Conservation (phyloP, 2,113 vertebrate genomes). For the Acanthisitta chloris region DNA sequence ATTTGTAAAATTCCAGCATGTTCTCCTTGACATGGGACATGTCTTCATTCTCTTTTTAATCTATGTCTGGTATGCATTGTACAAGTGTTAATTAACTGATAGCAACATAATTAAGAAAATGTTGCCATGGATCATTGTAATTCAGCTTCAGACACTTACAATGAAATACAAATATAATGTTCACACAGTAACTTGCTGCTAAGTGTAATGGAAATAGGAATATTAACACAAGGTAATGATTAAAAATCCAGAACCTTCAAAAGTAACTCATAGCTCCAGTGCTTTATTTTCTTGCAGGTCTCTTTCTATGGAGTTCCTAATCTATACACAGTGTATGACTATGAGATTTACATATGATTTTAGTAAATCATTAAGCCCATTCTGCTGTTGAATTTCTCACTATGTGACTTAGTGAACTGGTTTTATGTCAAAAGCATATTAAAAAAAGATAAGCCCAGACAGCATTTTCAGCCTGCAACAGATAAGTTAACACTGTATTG, state of each 20-base stretch:
- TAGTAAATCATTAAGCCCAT: constrained; percentile 11
- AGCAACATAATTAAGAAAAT: not conserved
- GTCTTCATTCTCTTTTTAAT: not conserved
- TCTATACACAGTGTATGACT: not conserved
- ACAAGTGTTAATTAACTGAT: constrained; percentile 9
- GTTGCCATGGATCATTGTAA: not conserved
- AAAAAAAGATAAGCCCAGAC: constrained; percentile 22
- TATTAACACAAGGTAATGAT: not conserved
- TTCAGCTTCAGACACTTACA: not conserved
- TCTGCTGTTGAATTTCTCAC: constrained; percentile 37
- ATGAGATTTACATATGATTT: constrained; percentile 48
- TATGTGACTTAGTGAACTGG: not conserved
- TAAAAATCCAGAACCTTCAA: not conserved
- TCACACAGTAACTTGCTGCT: not conserved
- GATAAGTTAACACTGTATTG: not conserved
- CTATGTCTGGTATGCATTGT: not conserved
- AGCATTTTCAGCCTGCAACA: not conserved
- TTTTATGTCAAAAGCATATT: constrained; percentile 28
- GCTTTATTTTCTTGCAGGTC: not conserved
- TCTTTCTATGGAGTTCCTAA: not conserved
- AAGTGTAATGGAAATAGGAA: not conserved
- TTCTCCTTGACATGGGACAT: not conserved
- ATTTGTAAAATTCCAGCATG: not conserved
- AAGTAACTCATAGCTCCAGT: not conserved
- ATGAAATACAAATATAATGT: not conserved